Evolutionary conservation across 2,113 vertebrate species (phyloP).

Genomic region (Anas platyrhynchos): DNA sequence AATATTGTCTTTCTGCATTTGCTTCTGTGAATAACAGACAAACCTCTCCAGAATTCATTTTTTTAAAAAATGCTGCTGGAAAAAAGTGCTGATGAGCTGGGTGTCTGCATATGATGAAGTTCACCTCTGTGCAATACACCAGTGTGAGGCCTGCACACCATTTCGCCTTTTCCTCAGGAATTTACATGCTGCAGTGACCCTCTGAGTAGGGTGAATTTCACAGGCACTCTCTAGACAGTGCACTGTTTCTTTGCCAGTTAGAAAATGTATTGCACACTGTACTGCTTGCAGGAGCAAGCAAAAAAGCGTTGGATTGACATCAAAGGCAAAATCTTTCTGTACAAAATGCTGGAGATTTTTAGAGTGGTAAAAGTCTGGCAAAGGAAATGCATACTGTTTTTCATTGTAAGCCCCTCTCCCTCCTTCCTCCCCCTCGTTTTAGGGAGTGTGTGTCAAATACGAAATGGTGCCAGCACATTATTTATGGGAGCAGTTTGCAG

Average conservation of each 20-base stretch:
- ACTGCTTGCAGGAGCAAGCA: slow-evolving; percentile 50
- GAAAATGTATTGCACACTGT: slow-evolving; percentile 8
- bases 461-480: neutral
- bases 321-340: slow-evolving; percentile 46
- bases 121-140: neutral
- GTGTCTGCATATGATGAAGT: neutral
- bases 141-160: neutral
- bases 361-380: slow-evolving; percentile 57
- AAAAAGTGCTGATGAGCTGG: neutral
- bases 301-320: slow-evolving; percentile 54
- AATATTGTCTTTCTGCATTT: neutral
- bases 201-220: neutral
- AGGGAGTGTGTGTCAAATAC: neutral
- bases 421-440: neutral
- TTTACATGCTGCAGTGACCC: neutral
- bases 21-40: neutral
- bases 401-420: neutral
- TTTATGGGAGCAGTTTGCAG: slow-evolving; percentile 7
- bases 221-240: neutral
- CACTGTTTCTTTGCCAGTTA: neutral
- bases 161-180: neutral
- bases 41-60: neutral
- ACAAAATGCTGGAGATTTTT: slow-evolving; percentile 19
- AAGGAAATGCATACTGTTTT: slow-evolving; percentile 12
- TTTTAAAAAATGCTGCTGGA: neutral